Conservation (phyloP, 2,888 invertebrate species). For the Hydriomena furcata region DNA sequence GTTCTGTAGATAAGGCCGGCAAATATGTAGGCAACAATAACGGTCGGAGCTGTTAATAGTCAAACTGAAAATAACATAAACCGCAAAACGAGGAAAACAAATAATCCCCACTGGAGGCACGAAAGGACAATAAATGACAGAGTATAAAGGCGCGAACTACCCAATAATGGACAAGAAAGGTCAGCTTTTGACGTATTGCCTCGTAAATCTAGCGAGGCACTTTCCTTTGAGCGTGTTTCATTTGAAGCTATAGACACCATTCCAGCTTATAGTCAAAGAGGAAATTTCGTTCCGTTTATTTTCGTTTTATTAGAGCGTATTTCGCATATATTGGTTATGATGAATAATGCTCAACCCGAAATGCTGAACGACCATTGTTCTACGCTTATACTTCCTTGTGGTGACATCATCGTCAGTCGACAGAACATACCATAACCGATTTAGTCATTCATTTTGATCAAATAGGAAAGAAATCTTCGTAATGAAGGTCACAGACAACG, state of each 20-base stretch:
- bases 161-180: slow-evolving; percentile 53
- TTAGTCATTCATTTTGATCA: slow-evolving; percentile 36
- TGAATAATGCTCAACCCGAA: slow-evolving; percentile 18
- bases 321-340: slow-evolving; percentile 7
- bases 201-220: slow-evolving; percentile 41
- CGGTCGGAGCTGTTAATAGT: slow-evolving; percentile 37
- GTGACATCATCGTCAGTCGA: slow-evolving; percentile 41
- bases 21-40: slow-evolving; percentile 25
- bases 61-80: slow-evolving; percentile 35
- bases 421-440: slow-evolving; percentile 26
- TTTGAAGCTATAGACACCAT: slow-evolving; percentile 8
- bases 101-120: slow-evolving; percentile 31
- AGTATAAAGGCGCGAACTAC: slow-evolving; percentile 44
- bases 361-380: slow-evolving; percentile 26
- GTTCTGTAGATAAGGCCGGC: slow-evolving; percentile 8
- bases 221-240: slow-evolving; percentile 20
- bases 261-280: slow-evolving; percentile 10
- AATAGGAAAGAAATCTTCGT: slow-evolving; percentile 14
- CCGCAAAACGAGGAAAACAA: slow-evolving; percentile 49
- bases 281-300: too few species aligned
- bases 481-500: slow-evolving; percentile 21
- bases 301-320: slow-evolving; percentile 1
- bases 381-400: slow-evolving; percentile 26
- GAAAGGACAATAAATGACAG: slow-evolving; percentile 46
- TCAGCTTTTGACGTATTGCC: slow-evolving; percentile 46